A percentile compares a stretch with the other conserved stretches of the same genome.
Evolutionary conservation across 2,113 vertebrate genomes (phyloP).

Genomic region (Carollia perspicillata): DNA sequence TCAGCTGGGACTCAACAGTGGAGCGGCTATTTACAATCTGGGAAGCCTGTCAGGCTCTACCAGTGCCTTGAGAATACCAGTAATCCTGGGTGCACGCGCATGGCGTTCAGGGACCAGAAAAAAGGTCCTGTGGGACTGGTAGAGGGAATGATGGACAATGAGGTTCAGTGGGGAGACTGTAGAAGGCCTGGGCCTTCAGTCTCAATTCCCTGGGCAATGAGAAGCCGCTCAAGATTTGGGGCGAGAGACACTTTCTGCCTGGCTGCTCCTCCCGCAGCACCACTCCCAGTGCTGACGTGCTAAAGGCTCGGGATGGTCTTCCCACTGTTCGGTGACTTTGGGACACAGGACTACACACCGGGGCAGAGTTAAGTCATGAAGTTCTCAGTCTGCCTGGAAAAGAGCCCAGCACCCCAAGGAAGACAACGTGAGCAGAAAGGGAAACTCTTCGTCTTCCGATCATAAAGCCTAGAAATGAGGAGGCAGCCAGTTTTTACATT

Average conservation of each 20-base stretch:
- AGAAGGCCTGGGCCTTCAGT: neutral
- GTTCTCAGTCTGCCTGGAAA: neutral
- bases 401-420: neutral
- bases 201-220: neutral
- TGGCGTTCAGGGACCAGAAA: neutral
- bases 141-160: neutral
- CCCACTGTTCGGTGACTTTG: neutral
- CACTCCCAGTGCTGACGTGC: neutral
- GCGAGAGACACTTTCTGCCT: neutral
- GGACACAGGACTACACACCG: neutral
- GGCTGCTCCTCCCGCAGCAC: neutral
- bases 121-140: neutral
- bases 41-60: neutral
- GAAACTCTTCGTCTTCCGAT: neutral
- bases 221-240: neutral
- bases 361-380: neutral
- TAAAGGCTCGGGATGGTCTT: neutral
- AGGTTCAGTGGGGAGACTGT: neutral
- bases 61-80: neutral
- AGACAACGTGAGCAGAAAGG: neutral
- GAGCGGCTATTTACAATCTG: neutral
- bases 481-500: constrained; percentile 68
- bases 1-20: neutral
- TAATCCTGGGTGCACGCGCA: neutral
- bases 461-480: constrained; percentile 3